Base-by-base conservation (phyloP, 92 coral and sea anemone genomes). In the Hydrozoanthus gracilis region DNA sequence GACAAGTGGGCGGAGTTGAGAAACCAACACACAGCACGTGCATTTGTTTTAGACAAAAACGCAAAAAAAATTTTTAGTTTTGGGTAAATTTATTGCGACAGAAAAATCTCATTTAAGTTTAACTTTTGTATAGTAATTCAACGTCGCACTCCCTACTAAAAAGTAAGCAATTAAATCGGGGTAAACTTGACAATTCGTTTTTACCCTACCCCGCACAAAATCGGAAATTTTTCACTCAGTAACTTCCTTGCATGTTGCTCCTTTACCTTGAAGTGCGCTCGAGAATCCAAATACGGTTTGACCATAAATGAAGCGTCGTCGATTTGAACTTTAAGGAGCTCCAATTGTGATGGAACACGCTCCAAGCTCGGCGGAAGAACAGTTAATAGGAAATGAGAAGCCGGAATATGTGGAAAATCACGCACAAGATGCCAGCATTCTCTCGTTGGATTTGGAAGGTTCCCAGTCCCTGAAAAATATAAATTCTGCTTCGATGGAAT, bases 401-500 rank as follows among this genome's bases (percentile, higher is more conserved):
- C 12, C 73, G 11, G 61, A 76, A 35, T 4, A 20, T 20, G 39
- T 27, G 39, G 44, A 60, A 6, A 17, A 55, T 4, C 17, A 56
- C 82, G 47, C 71, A 48, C 73, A 64, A 16, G 72, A 18, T 80
- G 62, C 61, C 60, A 52, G 55, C 67, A 48, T 51, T 11, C 85
- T 80, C 7, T 68, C 35, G 8, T 50, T 80, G 72, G 56, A 65
- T 49, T 80, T 80, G 85, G 85, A 20, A 50, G 50, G 58, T 39
- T 77, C 82, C 27, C 70, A 67, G 18, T 52, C 73, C 8, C 73
- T 27, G 73, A 27, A 14, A 68, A 87, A 44, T 5, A 70, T 76
- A 55, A 55, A 8, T 18, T 69, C 76, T 72, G 71, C 87, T 51
- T 73, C 78, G 61, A 60, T 77, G 9, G 88, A 90, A 20, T 54